A percentile compares a stretch with the other conserved stretches of the same genome.
These are phyloP conservation scores for Neuroscelio doddi DNA, from an alignment of 2,888 invertebrate species.

Conservation along the genomic window DNA sequence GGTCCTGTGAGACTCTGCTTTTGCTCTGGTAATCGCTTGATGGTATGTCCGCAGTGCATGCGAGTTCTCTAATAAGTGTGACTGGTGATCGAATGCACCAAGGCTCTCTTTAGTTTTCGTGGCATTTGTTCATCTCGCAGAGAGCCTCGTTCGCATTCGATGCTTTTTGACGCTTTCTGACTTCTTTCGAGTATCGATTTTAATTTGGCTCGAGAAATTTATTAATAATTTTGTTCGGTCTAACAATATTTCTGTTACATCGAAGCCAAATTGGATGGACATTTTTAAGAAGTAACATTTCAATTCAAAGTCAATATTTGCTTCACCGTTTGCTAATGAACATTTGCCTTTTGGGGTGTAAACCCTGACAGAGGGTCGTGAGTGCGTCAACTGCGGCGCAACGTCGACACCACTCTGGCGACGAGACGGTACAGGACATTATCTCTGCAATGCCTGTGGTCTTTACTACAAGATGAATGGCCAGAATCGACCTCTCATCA, in stretches of 20 bases:
- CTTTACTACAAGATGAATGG: conserved; percentile 99
- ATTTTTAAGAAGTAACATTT: too few relatives aligned
- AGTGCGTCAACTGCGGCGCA: conserved; percentile 98
- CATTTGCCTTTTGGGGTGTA: conserved; percentile 2
- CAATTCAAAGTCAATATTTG: too few relatives aligned
- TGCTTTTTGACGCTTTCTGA: conserved; percentile 15
- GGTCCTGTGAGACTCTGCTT: conserved; percentile 67
- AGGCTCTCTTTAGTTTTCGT: conserved; percentile 20
- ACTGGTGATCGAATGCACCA: conserved; percentile 29
- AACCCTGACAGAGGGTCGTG: conserved; percentile 67
- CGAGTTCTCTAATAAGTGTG: conserved; percentile 43
- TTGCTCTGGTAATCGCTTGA: conserved; percentile 72
- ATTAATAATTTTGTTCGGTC: too few relatives aligned
- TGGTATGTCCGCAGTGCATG: conserved; percentile 71
- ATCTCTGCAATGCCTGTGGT: conserved; percentile 84
- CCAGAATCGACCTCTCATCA: conserved; percentile 97
- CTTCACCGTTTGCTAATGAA: conserved; percentile 6
- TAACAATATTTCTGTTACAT: too few relatives aligned
- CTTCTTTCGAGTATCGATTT: conserved; percentile 14
- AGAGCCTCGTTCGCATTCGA: conserved; percentile 28
- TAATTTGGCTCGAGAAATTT: background rate
- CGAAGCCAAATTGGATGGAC: too few relatives aligned
- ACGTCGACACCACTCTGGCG: conserved; percentile 98
- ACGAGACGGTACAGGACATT: conserved; percentile 97
- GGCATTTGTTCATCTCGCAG: background rate